Evolutionary conservation across 2,888 invertebrate species (phyloP), one percentile per base, ranked within the genome.

Genomic region (Baccha elongata): DNA sequence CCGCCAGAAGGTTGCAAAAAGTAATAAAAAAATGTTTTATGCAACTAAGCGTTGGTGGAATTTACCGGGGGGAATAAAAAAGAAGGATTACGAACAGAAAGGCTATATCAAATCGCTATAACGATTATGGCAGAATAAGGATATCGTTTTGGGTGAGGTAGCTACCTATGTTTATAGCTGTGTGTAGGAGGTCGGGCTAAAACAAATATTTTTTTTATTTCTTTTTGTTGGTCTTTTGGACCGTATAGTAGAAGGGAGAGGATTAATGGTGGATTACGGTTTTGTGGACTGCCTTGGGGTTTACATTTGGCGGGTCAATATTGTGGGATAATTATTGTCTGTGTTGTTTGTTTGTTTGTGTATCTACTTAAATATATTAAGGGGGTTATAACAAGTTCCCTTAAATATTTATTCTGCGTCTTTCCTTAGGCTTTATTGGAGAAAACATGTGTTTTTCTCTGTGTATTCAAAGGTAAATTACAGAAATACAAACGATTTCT

Each of bases 271-370:
- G 67, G 71, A 81, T 81, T 81, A 75, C 32, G 58, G 58, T 32
- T 48, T 37, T 60, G 64, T 44, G 55, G 29, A 23, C 32, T 74
- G 21, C 42, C 44, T 2, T 35, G 8, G 15, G 67, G 62, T 40
- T 42, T 55, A 58, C 37, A 64, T 50, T 55, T 29, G 60, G 60
- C 32, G 60, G 62, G 68, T 68, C 74, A 55, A 69, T 74, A 73
- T 67, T 74, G 80, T 74, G 68, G 79, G 64, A 74, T 69, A 69
- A 80, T 69, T 80, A 62, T 74, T 68, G 62, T 62, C 53, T 62
- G 62, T 40, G 35, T 52, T 75, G 44, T 60, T 52, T 75, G 44
- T 60, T 60, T 44, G 44, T 53, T 65, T 53, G 10, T 40, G 40
- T 62, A 44, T 42, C 19, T 52, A 19, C 40, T 17, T 52, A 21